Evolutionary conservation across 2,797 vertebrate genomes (phyloP), one percentile per base, ranked within the genome.

Genomic region (Mus minutoides): DNA sequence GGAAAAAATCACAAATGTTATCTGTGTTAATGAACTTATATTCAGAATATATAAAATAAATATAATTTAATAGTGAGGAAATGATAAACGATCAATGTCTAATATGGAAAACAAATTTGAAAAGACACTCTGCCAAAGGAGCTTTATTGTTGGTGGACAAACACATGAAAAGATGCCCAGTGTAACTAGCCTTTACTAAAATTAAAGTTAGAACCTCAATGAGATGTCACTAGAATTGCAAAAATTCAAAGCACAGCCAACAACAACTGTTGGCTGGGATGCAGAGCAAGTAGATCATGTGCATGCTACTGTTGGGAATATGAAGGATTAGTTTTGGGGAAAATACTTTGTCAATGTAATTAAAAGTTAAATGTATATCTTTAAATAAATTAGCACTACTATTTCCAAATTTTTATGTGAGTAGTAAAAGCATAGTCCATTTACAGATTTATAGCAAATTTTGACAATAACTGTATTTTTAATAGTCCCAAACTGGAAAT

Each of bases 331-430:
- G 1, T 17, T 34, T 64, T 71, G 56, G 58, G 67, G 76, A 93
- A 94, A 94, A 88, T 71, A 58, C 79, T 91, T 89, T 40, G 62
- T 26, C 56, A 91, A n/a, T 80, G 77, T 91, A 69, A 93, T 91
- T 92, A 71, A 87, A 92, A 90, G 46, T 92, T 77, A 93, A 77
- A 71, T 13, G 49, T 22, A 3, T 2, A 77, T 43, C 6, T 92
- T 89, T n/a, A 54, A 88, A 56, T 58, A 54, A 95, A 26, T 10
- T 73, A 84, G 56, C 29, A 26, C 64, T 69, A 78, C n/a, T 10
- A 87, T n/a, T 58, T 5, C 10, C 31, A 92, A n/a, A 16, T 91
- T 80, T 89, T 82, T 90, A 90, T 64, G 16, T 37, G 21, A 93
- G 54, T 83, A 87, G 58, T 29, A 14, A 79, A 94, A 83, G 29